A percentile compares a stretch with the other conserved stretches of the same genome.
These are phyloP conservation scores for Plotosus lineatus DNA, from an alignment of 2,113 vertebrate genomes.

Conservation along the genomic window DNA sequence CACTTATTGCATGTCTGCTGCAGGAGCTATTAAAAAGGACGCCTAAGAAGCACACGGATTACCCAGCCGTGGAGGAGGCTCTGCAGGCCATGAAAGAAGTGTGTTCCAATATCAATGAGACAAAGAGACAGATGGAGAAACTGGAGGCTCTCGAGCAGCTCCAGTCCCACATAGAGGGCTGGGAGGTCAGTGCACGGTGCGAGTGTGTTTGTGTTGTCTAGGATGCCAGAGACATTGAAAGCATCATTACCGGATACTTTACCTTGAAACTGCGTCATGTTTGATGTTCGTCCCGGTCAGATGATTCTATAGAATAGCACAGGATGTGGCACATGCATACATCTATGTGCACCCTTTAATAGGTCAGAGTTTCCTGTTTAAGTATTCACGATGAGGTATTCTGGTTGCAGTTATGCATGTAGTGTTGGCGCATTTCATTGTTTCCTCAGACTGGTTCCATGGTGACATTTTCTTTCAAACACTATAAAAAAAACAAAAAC, in stretches of 20 bases:
- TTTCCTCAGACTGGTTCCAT: conserved; percentile 10
- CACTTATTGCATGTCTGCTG: background rate
- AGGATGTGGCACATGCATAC: conserved; percentile 6
- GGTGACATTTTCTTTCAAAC: conserved; percentile 36
- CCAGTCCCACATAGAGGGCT: conserved; percentile 97
- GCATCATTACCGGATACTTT: background rate
- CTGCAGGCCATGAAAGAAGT: conserved; percentile 97
- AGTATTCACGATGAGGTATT: background rate
- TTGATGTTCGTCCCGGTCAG: background rate
- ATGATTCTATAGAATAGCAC: conserved; percentile 21
- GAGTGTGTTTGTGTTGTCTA: background rate
- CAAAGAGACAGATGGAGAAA: conserved; percentile 99
- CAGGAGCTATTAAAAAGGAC: conserved; percentile 96
- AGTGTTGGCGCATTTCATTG: conserved; percentile 3
- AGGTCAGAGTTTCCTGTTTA: conserved; percentile 5
- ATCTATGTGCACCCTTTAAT: background rate
- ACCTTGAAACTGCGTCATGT: background rate
- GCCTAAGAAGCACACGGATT: conserved; percentile 89
- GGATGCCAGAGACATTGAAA: background rate
- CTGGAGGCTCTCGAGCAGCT: conserved; percentile 94
- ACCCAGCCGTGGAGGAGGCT: conserved; percentile 88
- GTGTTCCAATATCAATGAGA: conserved; percentile 98
- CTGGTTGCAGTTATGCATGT: background rate
- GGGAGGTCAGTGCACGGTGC: conserved; percentile 82
- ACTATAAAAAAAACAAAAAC: conserved; percentile 32